Evolutionary conservation across 1,140 invertebrate genomes (phyloP).

Genomic region (Megathymus violae): DNA sequence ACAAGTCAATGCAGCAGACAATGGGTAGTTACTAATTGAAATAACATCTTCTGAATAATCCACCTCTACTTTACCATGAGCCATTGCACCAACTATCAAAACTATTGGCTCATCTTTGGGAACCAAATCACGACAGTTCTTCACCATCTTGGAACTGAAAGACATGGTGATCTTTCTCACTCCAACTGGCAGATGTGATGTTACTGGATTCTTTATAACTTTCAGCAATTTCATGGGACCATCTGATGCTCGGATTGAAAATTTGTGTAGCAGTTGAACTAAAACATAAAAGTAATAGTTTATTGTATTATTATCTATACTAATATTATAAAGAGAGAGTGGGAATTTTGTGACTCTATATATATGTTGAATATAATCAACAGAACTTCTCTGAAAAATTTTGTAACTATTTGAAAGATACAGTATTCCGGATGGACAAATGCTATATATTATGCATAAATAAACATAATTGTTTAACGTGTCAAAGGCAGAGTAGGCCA

Average conservation of each 20-base stretch:
- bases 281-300: conserved; percentile 70
- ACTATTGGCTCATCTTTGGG: conserved; percentile 93
- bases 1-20: conserved; percentile 98
- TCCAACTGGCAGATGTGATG: conserved; percentile 97
- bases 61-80: conserved; percentile 95
- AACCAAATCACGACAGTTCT: conserved; percentile 92
- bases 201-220: conserved; percentile 99
- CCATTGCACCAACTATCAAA: conserved; percentile 98
- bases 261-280: conserved; percentile 98
- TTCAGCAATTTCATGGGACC: conserved; percentile 96
- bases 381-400: no score
- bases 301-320: no score
- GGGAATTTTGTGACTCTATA: no score
- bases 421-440: no score
- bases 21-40: conserved; percentile 97
- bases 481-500: no score
- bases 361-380: no score
- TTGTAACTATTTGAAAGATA: no score
- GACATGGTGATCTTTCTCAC: conserved; percentile 96
- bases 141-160: conserved; percentile 91
- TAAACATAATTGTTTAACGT: no score
- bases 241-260: conserved; percentile 95
- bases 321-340: no score
- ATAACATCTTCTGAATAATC: conserved; percentile 96
- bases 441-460: no score